Conservation (phyloP, 2,797 vertebrate genomes). For the Spheniscus humboldti region DNA sequence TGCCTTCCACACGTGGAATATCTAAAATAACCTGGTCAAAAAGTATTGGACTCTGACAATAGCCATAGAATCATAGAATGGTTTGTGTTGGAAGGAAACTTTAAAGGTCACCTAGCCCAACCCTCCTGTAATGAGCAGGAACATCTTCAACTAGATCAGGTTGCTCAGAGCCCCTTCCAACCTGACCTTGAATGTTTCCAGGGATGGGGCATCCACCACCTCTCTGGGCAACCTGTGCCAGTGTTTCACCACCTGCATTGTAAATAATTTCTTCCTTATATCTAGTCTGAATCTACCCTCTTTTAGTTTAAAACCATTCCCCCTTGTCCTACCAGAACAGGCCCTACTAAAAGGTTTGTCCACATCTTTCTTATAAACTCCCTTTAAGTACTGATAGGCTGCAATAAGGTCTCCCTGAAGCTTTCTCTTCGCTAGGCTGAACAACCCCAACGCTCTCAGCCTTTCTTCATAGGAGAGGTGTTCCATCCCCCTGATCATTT, state of each 20-base stretch:
- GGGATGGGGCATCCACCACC: too few species aligned
- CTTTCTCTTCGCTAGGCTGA: background rate
- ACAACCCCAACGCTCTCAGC: background rate
- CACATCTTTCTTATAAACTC: too few species aligned
- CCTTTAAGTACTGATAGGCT: background rate
- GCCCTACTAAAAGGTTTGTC: background rate
- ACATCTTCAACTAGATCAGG: too few species aligned
- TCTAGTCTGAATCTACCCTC: background rate
- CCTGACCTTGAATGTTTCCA: too few species aligned
- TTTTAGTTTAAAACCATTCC: background rate
- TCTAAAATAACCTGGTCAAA: too few species aligned
- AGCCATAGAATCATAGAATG: background rate
- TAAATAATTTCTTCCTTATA: background rate
- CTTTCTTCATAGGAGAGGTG: too few species aligned
- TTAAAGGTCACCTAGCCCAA: background rate
- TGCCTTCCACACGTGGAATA: too few species aligned
- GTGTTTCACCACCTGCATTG: background rate
- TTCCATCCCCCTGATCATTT: too few species aligned
- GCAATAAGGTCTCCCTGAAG: too few species aligned
- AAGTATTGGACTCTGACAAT: too few species aligned
- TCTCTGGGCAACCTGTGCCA: background rate
- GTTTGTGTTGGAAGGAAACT: background rate
- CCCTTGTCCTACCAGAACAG: background rate
- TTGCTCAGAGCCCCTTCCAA: too few species aligned
- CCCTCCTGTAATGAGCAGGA: rapidly evolving